Conservation (phyloP, 1,140 invertebrate species). For the Drosophila guanche region DNA sequence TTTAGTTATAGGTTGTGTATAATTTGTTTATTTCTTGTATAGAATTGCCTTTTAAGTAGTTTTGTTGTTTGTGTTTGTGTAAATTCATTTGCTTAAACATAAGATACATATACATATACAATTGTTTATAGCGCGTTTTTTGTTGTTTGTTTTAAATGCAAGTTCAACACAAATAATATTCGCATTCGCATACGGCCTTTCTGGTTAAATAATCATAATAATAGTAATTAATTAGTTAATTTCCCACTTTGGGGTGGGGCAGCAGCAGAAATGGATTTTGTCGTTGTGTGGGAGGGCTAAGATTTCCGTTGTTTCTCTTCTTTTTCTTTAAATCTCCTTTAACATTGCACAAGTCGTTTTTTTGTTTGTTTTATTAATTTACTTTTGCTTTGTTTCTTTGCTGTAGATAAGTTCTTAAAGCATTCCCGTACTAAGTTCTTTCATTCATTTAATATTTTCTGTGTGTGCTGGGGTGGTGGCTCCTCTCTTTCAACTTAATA, state of each 20-base stretch:
- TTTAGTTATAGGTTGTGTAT: neutral
- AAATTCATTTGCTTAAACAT: slow-evolving; percentile 65
- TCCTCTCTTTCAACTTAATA: slow-evolving; percentile 78
- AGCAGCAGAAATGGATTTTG: slow-evolving; percentile 68
- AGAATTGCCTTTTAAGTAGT: slow-evolving; percentile 34
- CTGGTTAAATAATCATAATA: slow-evolving; percentile 52
- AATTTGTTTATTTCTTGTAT: slow-evolving; percentile 25
- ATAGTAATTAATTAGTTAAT: slow-evolving; percentile 33
- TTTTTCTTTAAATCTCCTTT: slow-evolving; percentile 18
- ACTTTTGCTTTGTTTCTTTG: slow-evolving; percentile 36
- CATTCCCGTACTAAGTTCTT: slow-evolving; percentile 51
- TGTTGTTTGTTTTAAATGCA: slow-evolving; percentile 55
- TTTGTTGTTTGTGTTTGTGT: slow-evolving; percentile 25
- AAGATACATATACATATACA: slow-evolving; percentile 62
- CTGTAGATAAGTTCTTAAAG: slow-evolving; percentile 65
- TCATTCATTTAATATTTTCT: slow-evolving; percentile 69
- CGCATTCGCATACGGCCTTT: slow-evolving; percentile 55
- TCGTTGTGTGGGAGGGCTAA: slow-evolving; percentile 24
- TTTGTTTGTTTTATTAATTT: slow-evolving; percentile 37
- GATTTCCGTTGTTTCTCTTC: slow-evolving; percentile 18
- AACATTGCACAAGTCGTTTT: slow-evolving; percentile 73
- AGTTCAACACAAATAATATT: slow-evolving; percentile 73
- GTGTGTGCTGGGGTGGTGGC: slow-evolving; percentile 67
- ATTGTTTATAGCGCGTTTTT: slow-evolving; percentile 54
- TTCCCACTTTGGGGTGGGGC: slow-evolving; percentile 5